Conservation (phyloP, 2,888 invertebrate species). For the Drosophila kuntzei region DNA sequence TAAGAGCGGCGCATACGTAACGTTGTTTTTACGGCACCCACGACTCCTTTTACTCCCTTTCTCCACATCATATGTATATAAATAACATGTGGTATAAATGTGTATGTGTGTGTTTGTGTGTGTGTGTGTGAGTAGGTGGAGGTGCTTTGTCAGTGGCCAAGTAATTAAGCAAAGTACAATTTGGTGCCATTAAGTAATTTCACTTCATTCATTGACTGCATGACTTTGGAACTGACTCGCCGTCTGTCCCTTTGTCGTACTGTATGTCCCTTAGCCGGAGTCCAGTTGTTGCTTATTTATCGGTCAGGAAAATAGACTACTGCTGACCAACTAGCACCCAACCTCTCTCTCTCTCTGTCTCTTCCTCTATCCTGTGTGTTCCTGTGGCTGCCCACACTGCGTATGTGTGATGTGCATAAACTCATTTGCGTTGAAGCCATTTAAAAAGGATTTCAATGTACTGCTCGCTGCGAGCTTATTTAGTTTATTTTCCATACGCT, state of each 20-base stretch:
- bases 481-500: constrained; percentile 41
- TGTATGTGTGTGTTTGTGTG: constrained; percentile 22
- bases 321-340: constrained; percentile 30
- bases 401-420: constrained; percentile 55
- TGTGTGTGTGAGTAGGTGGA: constrained; percentile 10
- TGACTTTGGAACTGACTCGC: constrained; percentile 43
- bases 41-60: constrained; percentile 46
- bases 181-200: constrained; percentile 82
- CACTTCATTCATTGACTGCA: constrained; percentile 72
- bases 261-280: constrained; percentile 14
- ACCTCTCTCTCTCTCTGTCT: neutral
- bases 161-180: constrained; percentile 83
- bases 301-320: constrained; percentile 73
- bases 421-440: constrained; percentile 63
- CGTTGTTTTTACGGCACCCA: constrained; percentile 77
- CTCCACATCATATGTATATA: constrained; percentile 45
- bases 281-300: constrained; percentile 75
- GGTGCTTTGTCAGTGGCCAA: constrained; percentile 69
- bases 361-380: constrained; percentile 10
- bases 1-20: constrained; percentile 58
- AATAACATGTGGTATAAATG: constrained; percentile 55
- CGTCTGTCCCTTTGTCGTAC: neutral
- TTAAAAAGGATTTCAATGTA: constrained; percentile 67
- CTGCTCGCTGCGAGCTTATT: constrained; percentile 41
- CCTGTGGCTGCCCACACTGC: constrained; percentile 47